These are phyloP conservation scores for Syngnathus acus DNA, from an alignment of 2,797 vertebrate species.

Conservation along the genomic window DNA sequence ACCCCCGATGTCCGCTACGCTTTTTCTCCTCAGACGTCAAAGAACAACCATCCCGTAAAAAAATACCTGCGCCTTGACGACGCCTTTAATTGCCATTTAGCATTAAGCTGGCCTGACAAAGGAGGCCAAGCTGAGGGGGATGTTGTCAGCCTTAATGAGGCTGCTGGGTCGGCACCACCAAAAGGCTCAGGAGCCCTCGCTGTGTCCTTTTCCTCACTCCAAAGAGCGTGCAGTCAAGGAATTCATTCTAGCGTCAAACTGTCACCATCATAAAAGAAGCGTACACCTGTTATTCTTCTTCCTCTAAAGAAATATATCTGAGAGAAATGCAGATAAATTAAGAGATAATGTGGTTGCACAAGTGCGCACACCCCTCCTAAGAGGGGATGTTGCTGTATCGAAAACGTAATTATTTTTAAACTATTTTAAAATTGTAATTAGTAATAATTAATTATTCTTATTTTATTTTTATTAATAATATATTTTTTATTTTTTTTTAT, in stretches of 20 bases:
- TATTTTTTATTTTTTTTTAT: no score
- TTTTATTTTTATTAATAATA: no score
- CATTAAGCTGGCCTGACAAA: constrained; percentile 55
- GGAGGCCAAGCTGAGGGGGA: constrained; percentile 46
- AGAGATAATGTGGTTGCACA: no score
- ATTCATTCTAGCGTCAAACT: not conserved
- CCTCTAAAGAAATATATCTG: no score
- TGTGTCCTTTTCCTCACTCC: not conserved
- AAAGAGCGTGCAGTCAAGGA: not conserved
- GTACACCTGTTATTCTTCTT: not conserved
- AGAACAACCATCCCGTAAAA: constrained; percentile 30
- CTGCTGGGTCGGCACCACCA: constrained; percentile 60
- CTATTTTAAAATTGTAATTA: no score
- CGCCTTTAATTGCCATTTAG: constrained; percentile 62
- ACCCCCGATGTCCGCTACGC: not conserved
- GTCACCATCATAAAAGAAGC: not conserved
- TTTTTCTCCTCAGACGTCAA: constrained; percentile 21
- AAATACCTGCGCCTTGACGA: constrained; percentile 53
- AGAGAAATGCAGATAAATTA: no score
- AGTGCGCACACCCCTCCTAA: not conserved
- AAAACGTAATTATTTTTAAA: not conserved
- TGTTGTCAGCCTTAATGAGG: constrained; percentile 63
- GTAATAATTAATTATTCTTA: no score
- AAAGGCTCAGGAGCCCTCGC: constrained; percentile 26
- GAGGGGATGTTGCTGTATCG: not conserved